phyloP scores from a whole-genome alignment of 2,113 vertebrate species.

The Apteryx mantelli region DNA sequence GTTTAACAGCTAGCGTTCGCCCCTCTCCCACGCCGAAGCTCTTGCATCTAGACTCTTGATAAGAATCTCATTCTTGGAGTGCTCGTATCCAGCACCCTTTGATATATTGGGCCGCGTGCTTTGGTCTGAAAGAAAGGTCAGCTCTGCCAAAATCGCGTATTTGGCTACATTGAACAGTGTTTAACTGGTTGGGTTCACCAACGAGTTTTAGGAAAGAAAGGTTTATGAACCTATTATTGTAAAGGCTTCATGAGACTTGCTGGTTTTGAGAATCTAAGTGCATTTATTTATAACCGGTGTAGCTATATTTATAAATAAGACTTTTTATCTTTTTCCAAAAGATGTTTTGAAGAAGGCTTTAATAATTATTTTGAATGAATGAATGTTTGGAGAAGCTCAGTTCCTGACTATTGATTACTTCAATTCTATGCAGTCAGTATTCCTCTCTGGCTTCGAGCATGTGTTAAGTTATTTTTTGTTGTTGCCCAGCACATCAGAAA shows the following conservation, averaged over 20 bases:
- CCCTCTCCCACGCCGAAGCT: neutral
- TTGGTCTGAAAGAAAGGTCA: neutral
- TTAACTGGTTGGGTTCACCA: accelerated
- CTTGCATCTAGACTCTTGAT: neutral
- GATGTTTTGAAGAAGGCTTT: neutral
- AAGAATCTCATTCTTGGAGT: neutral
- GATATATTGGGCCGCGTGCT: neutral
- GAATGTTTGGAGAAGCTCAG: neutral
- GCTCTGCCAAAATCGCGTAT: accelerated
- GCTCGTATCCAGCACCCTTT: neutral
- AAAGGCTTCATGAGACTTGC: neutral
- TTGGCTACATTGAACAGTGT: neutral
- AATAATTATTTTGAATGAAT: neutral
- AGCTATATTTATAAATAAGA: neutral
- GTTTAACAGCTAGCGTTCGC: too few relatives aligned
- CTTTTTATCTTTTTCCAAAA: neutral
- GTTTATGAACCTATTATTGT: neutral
- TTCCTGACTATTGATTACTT: neutral
- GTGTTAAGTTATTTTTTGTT: neutral
- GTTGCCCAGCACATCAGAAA: accelerated
- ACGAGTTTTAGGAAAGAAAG: accelerated
- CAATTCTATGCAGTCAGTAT: neutral
- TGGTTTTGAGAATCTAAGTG: neutral
- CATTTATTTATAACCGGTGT: conserved; percentile 16
- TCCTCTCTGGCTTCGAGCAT: accelerated